A percentile compares a stretch with the other conserved stretches of the same genome.
These are phyloP conservation scores for Pardosa pseudoannulata DNA, from an alignment of 2,888 invertebrate species.

Conservation along the genomic window DNA sequence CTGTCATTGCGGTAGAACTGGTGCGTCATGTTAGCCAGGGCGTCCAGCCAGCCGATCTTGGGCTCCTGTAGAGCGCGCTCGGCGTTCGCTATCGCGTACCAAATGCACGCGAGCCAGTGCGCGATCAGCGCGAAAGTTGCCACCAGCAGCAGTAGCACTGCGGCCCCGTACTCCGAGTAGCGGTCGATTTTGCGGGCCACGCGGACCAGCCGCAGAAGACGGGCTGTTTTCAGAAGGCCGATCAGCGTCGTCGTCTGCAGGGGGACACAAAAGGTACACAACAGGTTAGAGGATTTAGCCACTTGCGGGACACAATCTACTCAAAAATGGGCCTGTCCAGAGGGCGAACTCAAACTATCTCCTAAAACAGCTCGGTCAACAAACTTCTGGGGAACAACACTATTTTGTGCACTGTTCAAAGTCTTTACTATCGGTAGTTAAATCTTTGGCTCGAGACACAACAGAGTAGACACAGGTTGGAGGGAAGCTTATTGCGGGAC, in stretches of 20 bases:
- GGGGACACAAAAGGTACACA: too few species aligned
- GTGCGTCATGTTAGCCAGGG: slow-evolving; percentile 93
- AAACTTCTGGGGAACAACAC: too few species aligned
- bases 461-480: too few species aligned
- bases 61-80: slow-evolving; percentile 86
- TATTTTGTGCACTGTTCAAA: too few species aligned
- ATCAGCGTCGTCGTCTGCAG: slow-evolving; percentile 90
- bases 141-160: slow-evolving; percentile 96
- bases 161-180: slow-evolving; percentile 99
- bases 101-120: slow-evolving; percentile 99
- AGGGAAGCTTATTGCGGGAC: too few species aligned
- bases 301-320: too few species aligned
- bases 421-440: too few species aligned
- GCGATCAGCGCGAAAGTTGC: slow-evolving; percentile 98
- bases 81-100: slow-evolving; percentile 98
- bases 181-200: slow-evolving; percentile 98
- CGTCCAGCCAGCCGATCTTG: slow-evolving; percentile 97
- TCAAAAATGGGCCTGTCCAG: too few species aligned
- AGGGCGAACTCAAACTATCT: too few species aligned
- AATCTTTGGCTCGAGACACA: too few species aligned
- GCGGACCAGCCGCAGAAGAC: slow-evolving; percentile 94
- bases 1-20: slow-evolving; percentile 84
- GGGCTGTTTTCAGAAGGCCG: slow-evolving; percentile 97
- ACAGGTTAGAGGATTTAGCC: too few species aligned
- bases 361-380: too few species aligned